Evolutionary conservation across 2,888 invertebrate species (phyloP), one percentile per base, ranked within the genome.

Genomic region (Lypha dubia): DNA sequence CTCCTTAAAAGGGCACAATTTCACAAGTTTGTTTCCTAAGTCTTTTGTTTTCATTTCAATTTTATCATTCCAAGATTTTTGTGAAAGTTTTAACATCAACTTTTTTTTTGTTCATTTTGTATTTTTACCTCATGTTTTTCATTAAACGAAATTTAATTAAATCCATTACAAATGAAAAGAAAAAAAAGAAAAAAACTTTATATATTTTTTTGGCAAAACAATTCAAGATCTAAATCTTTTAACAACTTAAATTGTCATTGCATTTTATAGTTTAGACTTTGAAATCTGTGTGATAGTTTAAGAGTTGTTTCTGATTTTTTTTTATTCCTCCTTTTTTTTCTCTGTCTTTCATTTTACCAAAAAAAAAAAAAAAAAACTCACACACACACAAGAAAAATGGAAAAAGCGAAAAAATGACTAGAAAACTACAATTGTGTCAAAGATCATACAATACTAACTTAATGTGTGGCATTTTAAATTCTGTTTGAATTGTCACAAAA

Each of bases 391-490:
- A 58, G 62, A 46, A 44, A n/a, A n/a, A 20, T 41, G n/a, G n/a
- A 35, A 53, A 35, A 49, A 58, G 15, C 28, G 35, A 20, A n/a
- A 41, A 38, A 38, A 38, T 1, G 46, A 68, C 70, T 70, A 82
- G 56, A 81, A 81, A 84, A 81, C 81, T 74, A 70, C 81, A 84
- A 80, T 84, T 84, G 84, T 84, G 84, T 84, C 84, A 84, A 84
- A 84, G 84, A 84, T 84, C 84, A 84, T 84, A 58, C 60, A 74
- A 80, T 62, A 24, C 28, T 58, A 60, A 20, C 84, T 84, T 84
- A 77, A 84, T 84, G 84, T 84, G 84, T 84, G 84, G 84, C 84
- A 84, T 84, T 85, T 85, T 82, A 49, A 83, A 79, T 79, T 79
- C 79, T 82, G 75, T 82, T 82, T 62, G 75, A 76, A 83, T 83